Conservation (phyloP, 2,888 invertebrate genomes). For the Microctonus aethiopoides region DNA sequence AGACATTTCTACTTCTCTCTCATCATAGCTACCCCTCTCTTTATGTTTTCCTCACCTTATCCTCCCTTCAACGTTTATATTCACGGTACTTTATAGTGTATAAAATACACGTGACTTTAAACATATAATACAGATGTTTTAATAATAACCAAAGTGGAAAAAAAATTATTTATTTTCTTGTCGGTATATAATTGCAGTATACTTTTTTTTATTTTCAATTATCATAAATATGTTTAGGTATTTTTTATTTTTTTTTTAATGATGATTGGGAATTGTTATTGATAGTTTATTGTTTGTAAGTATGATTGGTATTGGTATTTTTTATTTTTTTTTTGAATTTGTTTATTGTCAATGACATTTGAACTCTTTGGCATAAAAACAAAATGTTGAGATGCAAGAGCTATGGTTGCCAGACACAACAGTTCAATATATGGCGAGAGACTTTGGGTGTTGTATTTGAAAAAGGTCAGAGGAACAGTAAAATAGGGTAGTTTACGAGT, state of each 20-base stretch:
- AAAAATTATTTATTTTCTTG: too few relatives aligned
- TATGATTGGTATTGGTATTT: too few relatives aligned
- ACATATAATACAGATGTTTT: slow-evolving; percentile 3
- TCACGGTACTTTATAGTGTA: slow-evolving; percentile 17
- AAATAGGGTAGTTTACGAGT: slow-evolving; percentile 37
- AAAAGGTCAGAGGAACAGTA: slow-evolving; percentile 38
- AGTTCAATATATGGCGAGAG: too few relatives aligned
- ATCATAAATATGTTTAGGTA: too few relatives aligned
- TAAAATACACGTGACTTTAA: neutral
- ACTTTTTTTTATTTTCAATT: too few relatives aligned
- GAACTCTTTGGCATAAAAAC: slow-evolving; percentile 1
- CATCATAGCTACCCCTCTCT: slow-evolving; percentile 21
- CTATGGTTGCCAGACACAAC: slow-evolving; percentile 24
- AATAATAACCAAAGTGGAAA: too few relatives aligned
- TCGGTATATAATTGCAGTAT: too few relatives aligned
- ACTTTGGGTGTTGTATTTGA: slow-evolving; percentile 5
- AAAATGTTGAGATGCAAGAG: neutral
- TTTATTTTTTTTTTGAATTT: too few relatives aligned
- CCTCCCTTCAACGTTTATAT: slow-evolving; percentile 39
- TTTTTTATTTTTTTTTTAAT: neutral
- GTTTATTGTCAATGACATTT: slow-evolving; percentile 1
- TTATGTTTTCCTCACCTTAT: slow-evolving; percentile 9
- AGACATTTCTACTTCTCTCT: slow-evolving; percentile 37
- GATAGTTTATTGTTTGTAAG: too few relatives aligned
- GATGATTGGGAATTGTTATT: neutral